phyloP scores from a whole-genome alignment of 2,888 invertebrate species.

The Patella depressa region DNA sequence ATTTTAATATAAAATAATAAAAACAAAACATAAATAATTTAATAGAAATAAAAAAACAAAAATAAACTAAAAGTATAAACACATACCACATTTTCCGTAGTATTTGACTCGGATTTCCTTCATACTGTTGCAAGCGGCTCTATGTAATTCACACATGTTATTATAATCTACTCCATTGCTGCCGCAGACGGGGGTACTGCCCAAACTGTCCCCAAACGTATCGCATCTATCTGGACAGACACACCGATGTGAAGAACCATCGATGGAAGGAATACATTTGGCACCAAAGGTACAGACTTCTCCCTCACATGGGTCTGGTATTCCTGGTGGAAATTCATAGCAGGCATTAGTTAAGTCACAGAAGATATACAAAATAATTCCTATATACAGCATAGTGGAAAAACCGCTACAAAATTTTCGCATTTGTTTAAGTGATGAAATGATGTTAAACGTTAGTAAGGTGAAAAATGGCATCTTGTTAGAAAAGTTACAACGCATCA shows the following conservation, averaged over 20 bases:
- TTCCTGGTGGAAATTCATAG: conserved; percentile 77
- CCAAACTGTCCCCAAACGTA: conserved; percentile 86
- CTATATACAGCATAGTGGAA: not conserved
- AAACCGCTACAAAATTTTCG: not conserved
- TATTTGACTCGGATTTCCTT: conserved; percentile 71
- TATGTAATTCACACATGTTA: conserved; percentile 70
- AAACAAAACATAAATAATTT: no score
- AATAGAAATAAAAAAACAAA: conserved; percentile 19
- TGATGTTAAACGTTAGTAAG: no score
- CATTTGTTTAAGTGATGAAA: not conserved
- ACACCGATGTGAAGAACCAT: conserved; percentile 83
- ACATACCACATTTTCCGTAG: conserved; percentile 74
- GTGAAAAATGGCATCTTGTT: no score
- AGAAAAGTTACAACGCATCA: no score
- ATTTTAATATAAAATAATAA: no score
- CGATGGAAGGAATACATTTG: conserved; percentile 77
- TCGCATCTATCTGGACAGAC: conserved; percentile 85
- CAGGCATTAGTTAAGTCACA: conserved; percentile 62
- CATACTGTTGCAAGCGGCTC: conserved; percentile 70
- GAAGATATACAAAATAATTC: not conserved
- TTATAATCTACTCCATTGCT: conserved; percentile 73
- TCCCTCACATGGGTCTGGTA: conserved; percentile 81
- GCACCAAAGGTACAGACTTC: conserved; percentile 81
- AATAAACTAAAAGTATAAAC: conserved; percentile 15
- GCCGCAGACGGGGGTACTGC: conserved; percentile 84